Conservation (phyloP, 1,140 invertebrate species). For the Contarinia nasturtii region DNA sequence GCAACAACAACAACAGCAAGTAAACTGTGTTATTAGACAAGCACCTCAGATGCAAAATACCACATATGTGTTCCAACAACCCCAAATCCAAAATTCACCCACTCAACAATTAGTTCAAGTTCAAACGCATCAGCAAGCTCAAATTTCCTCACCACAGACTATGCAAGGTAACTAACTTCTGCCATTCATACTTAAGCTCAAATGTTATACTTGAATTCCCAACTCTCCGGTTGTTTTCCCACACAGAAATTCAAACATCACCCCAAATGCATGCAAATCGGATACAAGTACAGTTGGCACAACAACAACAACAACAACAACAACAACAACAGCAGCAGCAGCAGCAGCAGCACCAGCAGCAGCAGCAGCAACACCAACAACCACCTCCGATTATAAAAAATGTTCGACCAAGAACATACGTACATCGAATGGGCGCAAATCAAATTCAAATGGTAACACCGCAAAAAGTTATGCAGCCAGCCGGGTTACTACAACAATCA, state of each 20-base stretch:
- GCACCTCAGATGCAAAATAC: conserved; percentile 16
- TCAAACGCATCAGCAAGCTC: conserved; percentile 6
- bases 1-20: conserved; percentile 8
- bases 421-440: too few species aligned
- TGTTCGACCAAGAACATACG: neutral
- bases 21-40: conserved; percentile 3
- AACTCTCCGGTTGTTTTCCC: too few species aligned
- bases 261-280: conserved; percentile 9
- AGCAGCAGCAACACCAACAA: too few species aligned
- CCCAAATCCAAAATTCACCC: neutral
- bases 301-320: conserved; percentile 2
- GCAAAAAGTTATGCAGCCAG: neutral
- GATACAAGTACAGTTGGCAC: neutral
- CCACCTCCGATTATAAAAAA: too few species aligned
- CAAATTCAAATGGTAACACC: neutral
- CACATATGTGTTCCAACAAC: neutral
- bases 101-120: conserved; percentile 1
- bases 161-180: conserved; percentile 12
- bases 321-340: too few species aligned
- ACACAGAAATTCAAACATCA: conserved; percentile 7
- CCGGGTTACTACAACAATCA: neutral
- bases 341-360: conserved; percentile 1
- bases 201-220: too few species aligned
- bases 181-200: too few species aligned
- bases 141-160: conserved; percentile 4